Percentiles rank a stretch among this genome's conserved stretches.
Evolutionary conservation across 1,140 invertebrate species (phyloP).

Genomic region (Triops cancriformis): DNA sequence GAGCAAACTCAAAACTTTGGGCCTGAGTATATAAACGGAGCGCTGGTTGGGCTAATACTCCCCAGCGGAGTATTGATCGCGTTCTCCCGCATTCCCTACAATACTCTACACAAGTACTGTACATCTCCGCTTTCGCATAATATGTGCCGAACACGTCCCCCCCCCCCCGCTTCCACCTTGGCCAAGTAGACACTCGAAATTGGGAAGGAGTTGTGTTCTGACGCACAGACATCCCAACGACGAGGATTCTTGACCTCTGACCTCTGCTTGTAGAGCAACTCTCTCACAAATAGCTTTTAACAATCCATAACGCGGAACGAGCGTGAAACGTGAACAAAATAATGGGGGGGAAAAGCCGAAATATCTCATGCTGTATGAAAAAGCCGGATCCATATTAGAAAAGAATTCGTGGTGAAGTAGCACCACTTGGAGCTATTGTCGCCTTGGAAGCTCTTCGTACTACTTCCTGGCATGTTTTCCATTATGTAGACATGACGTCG

Average conservation of each 20-base stretch:
- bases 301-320: background rate
- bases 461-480: background rate
- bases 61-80: background rate
- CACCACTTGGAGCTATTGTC: background rate
- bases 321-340: too few species aligned
- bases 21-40: background rate
- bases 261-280: background rate
- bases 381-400: too few species aligned
- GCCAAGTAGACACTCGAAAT: background rate
- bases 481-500: background rate
- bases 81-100: background rate
- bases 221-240: background rate
- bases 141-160: background rate
- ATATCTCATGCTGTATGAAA: too few species aligned
- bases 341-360: too few species aligned
- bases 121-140: background rate
- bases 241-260: background rate
- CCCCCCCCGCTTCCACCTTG: background rate
- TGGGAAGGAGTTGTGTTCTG: background rate
- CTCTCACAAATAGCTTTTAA: background rate
- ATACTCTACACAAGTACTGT: background rate
- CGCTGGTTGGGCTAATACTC: background rate
- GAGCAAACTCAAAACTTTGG: slow-evolving; percentile 8
- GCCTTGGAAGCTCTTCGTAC: background rate
- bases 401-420: background rate